These are phyloP conservation scores for Marasmarcha lunaedactyla DNA, from an alignment of 2,888 invertebrate genomes.

Conservation along the genomic window DNA sequence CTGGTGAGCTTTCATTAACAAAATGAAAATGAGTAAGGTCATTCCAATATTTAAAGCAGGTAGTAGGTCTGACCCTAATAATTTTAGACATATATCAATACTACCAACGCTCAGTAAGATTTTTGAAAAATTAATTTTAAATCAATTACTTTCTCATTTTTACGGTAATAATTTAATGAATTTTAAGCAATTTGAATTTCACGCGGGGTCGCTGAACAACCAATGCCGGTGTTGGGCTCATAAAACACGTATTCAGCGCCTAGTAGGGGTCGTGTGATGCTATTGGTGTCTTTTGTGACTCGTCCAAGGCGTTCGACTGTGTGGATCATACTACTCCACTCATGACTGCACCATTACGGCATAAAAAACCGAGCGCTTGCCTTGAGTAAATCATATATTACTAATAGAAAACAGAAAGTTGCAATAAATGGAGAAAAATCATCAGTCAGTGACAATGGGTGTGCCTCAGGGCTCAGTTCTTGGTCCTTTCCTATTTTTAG, in stretches of 20 bases:
- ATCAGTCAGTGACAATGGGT: no score
- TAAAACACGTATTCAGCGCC: not conserved
- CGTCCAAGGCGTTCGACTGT: conserved; percentile 7
- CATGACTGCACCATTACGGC: conserved; percentile 4
- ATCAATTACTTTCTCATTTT: not conserved
- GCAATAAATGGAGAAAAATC: no score
- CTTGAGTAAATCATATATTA: no score
- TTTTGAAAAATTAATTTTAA: not conserved
- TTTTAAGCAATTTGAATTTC: not conserved
- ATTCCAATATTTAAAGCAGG: no score
- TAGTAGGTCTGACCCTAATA: not conserved
- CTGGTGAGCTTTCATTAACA: no score
- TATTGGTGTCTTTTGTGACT: conserved; percentile 5
- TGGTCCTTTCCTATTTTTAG: no score
- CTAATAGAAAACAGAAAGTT: no score
- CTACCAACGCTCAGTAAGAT: not conserved
- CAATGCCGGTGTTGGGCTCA: not conserved
- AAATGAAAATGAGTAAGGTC: no score
- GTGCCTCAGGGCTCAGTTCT: no score
- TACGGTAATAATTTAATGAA: not conserved
- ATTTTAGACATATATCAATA: conserved; percentile 1
- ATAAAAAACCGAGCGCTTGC: not conserved
- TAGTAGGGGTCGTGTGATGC: conserved; percentile 3
- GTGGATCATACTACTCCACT: conserved; percentile 4
- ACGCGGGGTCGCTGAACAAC: not conserved